A percentile compares a stretch with the other conserved stretches of the same genome.
These are phyloP conservation scores for Gymnogyps californianus DNA, from an alignment of 2,113 vertebrate species.

Conservation along the genomic window DNA sequence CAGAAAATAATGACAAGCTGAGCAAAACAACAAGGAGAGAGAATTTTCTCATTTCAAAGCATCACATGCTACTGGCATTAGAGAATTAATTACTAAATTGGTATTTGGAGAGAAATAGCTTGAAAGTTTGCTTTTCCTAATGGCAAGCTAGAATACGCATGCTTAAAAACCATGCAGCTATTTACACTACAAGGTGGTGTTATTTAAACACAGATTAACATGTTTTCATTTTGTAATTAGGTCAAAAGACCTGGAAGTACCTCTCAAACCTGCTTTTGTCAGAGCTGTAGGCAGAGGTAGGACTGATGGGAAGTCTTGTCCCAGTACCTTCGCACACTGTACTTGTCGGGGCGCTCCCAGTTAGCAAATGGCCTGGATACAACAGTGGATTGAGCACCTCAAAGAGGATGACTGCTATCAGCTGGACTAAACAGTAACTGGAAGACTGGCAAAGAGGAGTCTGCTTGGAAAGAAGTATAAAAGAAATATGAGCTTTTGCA, in stretches of 20 bases:
- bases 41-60: neutral
- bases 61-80: neutral
- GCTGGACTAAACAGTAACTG: neutral
- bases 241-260: neutral
- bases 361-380: neutral
- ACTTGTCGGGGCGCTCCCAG: neutral
- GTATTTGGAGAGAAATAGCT: neutral
- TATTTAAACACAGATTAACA: neutral
- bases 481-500: neutral
- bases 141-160: neutral
- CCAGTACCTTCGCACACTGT: neutral
- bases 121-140: neutral
- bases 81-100: neutral
- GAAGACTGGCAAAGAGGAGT: neutral
- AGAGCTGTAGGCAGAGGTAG: neutral
- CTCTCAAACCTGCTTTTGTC: neutral
- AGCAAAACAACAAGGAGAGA: neutral
- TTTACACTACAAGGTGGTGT: neutral
- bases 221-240: neutral
- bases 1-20: neutral
- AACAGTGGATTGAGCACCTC: accelerated
- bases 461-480: neutral
- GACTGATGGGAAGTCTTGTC: neutral
- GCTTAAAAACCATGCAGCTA: neutral
- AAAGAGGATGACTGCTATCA: neutral